Evolutionary conservation across 1,140 invertebrate genomes (phyloP), one percentile per base, ranked within the genome.

Genomic region (Achroia grisella): DNA sequence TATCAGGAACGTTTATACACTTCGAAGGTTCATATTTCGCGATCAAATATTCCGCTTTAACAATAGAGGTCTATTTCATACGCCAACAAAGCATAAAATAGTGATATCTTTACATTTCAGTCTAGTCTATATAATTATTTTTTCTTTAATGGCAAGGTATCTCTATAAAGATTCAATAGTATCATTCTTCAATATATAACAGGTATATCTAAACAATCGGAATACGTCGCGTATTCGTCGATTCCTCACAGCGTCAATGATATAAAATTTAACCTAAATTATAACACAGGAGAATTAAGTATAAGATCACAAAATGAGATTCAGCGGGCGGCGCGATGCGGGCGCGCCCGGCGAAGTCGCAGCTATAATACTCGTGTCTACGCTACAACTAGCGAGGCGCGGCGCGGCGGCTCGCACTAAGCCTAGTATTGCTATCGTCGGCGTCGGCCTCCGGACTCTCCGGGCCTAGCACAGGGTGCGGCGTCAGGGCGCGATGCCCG

Each of bases 401-500:
- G 63, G 65, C 56, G 53, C 48, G 54, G 40, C 39, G 48, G 48
- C 71, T 76, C 76, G 80, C 73, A 70, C 78, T 86, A 82, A 81
- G 74, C 67, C 81, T 81, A 81, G 71, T 84, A 81, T 82, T 78
- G 77, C 77, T 78, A 76, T 76, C 62, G 67, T 41, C 42, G 59
- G 53, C 64, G 86, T 73, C 78, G 77, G 86, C 6, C 17, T 23
- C 17, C 17, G 17, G 17, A 23, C 17, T 23, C 17, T 23, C 17
- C 17, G 17, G 17, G 17, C 89, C 89, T 90, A 91, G 88, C 71
- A 68, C 54, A 73, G 50, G 87, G 89, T 87, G 88, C 88, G 85
- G 89, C 91, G 90, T 91, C 90, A 87, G 89, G 91, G 92, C 89
- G 91, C 76, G 87, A 92, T 91, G 82, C 90, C 89, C 59, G 88